phyloP scores from a whole-genome alignment of 1,140 invertebrate species.

The Trachelipus rathkii region DNA sequence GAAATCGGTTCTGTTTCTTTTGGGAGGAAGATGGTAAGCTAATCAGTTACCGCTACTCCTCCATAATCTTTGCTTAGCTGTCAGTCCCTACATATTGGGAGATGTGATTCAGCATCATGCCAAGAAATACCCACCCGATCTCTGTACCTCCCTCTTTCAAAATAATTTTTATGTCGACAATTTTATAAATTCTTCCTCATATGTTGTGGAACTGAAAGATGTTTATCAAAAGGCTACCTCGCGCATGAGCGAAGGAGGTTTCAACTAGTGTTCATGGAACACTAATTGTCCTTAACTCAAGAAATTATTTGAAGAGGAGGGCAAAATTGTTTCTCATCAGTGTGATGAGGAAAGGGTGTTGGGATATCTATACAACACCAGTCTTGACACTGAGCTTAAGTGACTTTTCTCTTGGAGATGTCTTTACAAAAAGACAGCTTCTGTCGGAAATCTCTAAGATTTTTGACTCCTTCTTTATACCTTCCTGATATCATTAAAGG shows the following conservation, averaged over 20 bases:
- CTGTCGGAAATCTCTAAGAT: too few species aligned
- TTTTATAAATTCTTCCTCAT: neutral
- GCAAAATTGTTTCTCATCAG: too few species aligned
- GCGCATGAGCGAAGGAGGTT: neutral
- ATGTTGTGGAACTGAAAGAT: neutral
- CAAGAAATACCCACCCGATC: neutral
- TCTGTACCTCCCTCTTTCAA: neutral
- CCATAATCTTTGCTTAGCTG: conserved; percentile 25
- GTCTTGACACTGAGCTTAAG: too few species aligned
- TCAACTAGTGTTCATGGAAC: neutral
- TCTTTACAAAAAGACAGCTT: too few species aligned
- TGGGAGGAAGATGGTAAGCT: neutral
- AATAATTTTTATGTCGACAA: conserved; percentile 15
- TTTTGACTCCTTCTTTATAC: too few species aligned
- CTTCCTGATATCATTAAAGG: too few species aligned
- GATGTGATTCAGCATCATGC: conserved; percentile 23
- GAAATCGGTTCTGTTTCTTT: too few species aligned
- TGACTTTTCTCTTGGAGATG: too few species aligned
- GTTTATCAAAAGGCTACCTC: neutral
- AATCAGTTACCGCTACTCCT: conserved; percentile 8
- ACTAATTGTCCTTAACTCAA: neutral
- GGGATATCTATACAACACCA: too few species aligned
- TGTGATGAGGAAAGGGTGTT: too few species aligned
- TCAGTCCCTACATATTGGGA: conserved; percentile 27
- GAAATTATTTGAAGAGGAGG: too few species aligned